Evolutionary conservation across 2,113 vertebrate species (phyloP).

Genomic region (Holacanthus passer): DNA sequence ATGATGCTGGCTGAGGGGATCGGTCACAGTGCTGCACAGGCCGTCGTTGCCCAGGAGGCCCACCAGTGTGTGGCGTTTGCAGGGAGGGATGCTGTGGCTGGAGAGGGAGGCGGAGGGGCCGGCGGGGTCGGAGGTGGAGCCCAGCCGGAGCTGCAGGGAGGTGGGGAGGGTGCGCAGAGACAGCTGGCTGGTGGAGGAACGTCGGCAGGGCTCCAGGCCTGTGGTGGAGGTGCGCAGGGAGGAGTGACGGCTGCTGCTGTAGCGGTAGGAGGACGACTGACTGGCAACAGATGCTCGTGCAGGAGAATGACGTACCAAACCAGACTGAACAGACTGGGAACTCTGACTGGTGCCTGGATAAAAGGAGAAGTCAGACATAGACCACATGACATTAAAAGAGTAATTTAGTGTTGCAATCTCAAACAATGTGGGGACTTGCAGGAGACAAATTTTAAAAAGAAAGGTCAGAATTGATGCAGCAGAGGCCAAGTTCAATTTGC

Average conservation of each 20-base stretch:
- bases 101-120: constrained; percentile 93
- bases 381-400: background rate
- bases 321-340: constrained; percentile 94
- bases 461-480: background rate
- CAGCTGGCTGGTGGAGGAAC: constrained; percentile 97
- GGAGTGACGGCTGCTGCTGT: constrained; percentile 95
- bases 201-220: constrained; percentile 94
- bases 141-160: constrained; percentile 95
- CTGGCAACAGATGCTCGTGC: constrained; percentile 95
- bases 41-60: constrained; percentile 94
- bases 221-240: constrained; percentile 94
- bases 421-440: background rate
- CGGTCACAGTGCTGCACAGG: constrained; percentile 82
- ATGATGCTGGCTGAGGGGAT: constrained; percentile 77
- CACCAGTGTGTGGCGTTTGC: constrained; percentile 94
- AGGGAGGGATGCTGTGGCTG: constrained; percentile 97
- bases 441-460: background rate
- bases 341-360: constrained; percentile 95
- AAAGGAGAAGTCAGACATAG: background rate
- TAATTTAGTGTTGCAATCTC: too few relatives aligned
- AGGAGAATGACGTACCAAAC: constrained; percentile 94
- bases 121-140: constrained; percentile 88
- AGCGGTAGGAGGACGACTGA: constrained; percentile 97
- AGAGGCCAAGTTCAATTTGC: too few relatives aligned
- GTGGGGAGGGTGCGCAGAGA: constrained; percentile 95